phyloP scores from a whole-genome alignment of 2,113 vertebrate genomes.

The Pleuronectes platessa region DNA sequence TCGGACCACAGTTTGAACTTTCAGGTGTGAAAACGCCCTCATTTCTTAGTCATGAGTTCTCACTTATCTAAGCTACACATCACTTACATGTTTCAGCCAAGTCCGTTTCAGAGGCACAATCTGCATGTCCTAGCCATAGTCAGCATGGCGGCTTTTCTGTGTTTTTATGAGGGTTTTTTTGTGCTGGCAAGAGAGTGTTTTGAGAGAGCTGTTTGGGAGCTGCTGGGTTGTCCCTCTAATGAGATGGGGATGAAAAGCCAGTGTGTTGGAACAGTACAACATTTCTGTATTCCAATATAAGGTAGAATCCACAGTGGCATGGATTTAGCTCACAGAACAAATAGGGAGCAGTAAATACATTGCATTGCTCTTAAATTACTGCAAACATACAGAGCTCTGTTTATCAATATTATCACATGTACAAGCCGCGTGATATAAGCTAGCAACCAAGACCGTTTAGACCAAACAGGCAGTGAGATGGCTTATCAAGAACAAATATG shows the following conservation, averaged over 20 bases:
- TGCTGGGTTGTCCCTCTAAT: constrained; percentile 32
- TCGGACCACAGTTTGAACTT: too few relatives aligned
- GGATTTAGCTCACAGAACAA: not conserved
- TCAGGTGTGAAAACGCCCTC: too few relatives aligned
- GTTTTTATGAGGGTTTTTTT: not conserved
- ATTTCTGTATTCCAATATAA: constrained; percentile 8
- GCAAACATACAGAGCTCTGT: not conserved
- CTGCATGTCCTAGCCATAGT: not conserved
- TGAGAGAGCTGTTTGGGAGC: constrained; percentile 30
- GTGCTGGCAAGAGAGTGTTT: constrained; percentile 4
- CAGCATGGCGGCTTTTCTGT: not conserved
- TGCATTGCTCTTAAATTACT: not conserved
- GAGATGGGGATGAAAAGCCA: constrained; percentile 26
- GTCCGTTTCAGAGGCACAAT: constrained; percentile 8
- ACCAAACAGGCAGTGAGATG: constrained; percentile 9
- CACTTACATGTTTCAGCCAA: not conserved
- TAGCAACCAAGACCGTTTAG: not conserved
- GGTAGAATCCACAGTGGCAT: not conserved
- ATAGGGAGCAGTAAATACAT: not conserved
- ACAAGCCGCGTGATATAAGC: not conserved
- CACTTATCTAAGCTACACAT: not conserved
- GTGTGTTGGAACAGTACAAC: constrained; percentile 8
- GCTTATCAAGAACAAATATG: constrained; percentile 4
- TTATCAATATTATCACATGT: not conserved
- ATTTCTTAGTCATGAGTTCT: not conserved